Conservation (phyloP, 1,140 invertebrate species). For the Pantala flavescens region DNA sequence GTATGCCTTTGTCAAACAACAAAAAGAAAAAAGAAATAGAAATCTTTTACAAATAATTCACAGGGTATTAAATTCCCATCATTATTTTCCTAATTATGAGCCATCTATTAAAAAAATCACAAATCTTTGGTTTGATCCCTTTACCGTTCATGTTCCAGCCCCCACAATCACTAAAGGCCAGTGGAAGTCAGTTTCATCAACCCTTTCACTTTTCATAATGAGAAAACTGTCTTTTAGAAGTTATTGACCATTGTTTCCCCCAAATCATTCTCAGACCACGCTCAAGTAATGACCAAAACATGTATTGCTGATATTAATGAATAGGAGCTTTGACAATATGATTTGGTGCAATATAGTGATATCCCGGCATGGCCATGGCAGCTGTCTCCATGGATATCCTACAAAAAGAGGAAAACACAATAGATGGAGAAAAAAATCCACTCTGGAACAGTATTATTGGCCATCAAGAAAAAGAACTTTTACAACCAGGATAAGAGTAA, state of each 20-base stretch:
- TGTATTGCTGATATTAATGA: slow-evolving; percentile 48
- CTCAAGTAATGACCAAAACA: slow-evolving; percentile 1
- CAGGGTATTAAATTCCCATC: not conserved
- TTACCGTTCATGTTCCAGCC: slow-evolving; percentile 4
- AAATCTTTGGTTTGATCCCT: slow-evolving; percentile 9
- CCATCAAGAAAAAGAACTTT: not conserved
- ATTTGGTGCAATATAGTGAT: slow-evolving; percentile 83
- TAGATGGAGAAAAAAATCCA: not conserved
- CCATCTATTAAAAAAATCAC: slow-evolving; percentile 7
- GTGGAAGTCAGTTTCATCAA: not conserved
- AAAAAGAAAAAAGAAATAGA: slow-evolving; percentile 1
- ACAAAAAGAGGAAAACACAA: slow-evolving; percentile 32
- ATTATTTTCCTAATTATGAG: slow-evolving; percentile 7
- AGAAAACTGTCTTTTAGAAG: not conserved
- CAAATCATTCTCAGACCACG: not conserved
- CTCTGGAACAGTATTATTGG: not conserved
- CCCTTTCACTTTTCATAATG: not conserved
- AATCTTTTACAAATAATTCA: not conserved
- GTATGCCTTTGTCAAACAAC: not conserved
- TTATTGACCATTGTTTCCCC: slow-evolving; percentile 3
- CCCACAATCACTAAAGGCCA: slow-evolving; percentile 4
- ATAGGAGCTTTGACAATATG: slow-evolving; percentile 85
- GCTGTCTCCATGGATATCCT: slow-evolving; percentile 90
- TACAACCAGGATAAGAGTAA: not conserved
- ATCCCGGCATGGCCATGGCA: slow-evolving; percentile 74